phyloP scores from a whole-genome alignment of 2,113 vertebrate species.

The Eublepharis macularius region DNA sequence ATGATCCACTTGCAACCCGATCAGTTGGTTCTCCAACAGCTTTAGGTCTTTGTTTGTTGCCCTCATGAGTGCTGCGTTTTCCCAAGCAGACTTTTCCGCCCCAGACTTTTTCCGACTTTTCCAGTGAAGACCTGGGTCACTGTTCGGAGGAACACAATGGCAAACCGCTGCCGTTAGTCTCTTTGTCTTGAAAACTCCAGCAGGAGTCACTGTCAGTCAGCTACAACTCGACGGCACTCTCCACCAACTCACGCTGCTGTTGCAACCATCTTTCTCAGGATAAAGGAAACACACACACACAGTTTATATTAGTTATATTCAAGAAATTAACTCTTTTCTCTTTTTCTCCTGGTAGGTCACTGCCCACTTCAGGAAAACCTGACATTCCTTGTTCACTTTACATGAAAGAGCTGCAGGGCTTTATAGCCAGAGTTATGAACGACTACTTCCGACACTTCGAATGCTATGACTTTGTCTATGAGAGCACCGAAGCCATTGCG shows the following conservation, averaged over 20 bases:
- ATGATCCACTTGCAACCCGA: too few relatives aligned
- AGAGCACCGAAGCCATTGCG: constrained; percentile 89
- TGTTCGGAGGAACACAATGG: too few relatives aligned
- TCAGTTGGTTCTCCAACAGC: too few relatives aligned
- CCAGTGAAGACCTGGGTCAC: too few relatives aligned
- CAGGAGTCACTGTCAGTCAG: too few relatives aligned
- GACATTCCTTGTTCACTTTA: constrained; percentile 95
- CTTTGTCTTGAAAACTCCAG: too few relatives aligned
- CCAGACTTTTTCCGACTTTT: too few relatives aligned
- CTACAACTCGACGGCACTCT: too few relatives aligned
- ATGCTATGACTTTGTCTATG: constrained; percentile 92
- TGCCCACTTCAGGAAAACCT: constrained; percentile 80
- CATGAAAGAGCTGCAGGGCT: constrained; percentile 97
- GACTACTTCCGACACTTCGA: constrained; percentile 96
- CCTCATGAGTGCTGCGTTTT: too few relatives aligned
- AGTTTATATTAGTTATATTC: constrained; percentile 42
- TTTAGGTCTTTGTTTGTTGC: too few relatives aligned
- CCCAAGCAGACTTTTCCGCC: too few relatives aligned
- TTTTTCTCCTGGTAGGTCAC: constrained; percentile 71
- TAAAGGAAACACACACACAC: constrained; percentile 3
- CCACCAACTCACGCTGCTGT: constrained; percentile 28
- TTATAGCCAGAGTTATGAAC: constrained; percentile 89
- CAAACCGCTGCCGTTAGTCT: too few relatives aligned
- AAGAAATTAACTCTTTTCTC: constrained; percentile 39
- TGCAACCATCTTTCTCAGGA: background rate